Conservation (phyloP, 2,888 invertebrate genomes). For the Watsonalla cultraria region DNA sequence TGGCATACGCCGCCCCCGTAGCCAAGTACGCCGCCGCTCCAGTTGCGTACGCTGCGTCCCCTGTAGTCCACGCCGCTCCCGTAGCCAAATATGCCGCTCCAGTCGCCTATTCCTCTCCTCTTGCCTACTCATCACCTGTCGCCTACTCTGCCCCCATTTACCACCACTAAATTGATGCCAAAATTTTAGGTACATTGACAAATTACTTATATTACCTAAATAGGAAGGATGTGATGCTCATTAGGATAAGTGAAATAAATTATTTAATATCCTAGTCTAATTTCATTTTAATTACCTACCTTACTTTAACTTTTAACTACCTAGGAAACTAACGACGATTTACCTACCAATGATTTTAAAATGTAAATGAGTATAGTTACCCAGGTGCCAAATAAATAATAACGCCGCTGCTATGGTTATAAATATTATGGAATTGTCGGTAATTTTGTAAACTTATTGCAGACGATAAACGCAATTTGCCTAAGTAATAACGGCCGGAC, state of each 20-base stretch:
- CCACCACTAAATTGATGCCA: conserved; percentile 60
- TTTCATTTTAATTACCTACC: conserved; percentile 2
- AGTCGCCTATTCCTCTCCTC: conserved; percentile 45
- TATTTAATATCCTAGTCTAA: conserved; percentile 29
- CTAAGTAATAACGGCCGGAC: too few species aligned
- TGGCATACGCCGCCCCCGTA: conserved; percentile 30
- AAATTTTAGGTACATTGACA: conserved; percentile 35
- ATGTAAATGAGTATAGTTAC: too few species aligned
- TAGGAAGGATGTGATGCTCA: conserved; percentile 16
- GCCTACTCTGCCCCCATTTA: conserved; percentile 47
- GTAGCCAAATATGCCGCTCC: conserved; percentile 27
- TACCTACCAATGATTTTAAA: too few species aligned
- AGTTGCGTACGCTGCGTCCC: conserved; percentile 36
- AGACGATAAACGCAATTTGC: too few species aligned
- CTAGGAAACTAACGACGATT: background rate
- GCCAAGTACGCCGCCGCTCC: conserved; percentile 39
- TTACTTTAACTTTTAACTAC: too few species aligned
- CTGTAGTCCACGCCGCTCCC: conserved; percentile 23
- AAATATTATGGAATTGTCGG: too few species aligned
- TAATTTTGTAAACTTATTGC: too few species aligned
- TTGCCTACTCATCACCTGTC: conserved; percentile 30
- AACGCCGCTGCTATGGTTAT: too few species aligned
- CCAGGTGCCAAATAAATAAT: too few species aligned
- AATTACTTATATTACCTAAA: conserved; percentile 14
- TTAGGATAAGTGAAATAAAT: conserved; percentile 45